phyloP scores from a whole-genome alignment of 2,113 vertebrate species.

The Callopanchax toddi region DNA sequence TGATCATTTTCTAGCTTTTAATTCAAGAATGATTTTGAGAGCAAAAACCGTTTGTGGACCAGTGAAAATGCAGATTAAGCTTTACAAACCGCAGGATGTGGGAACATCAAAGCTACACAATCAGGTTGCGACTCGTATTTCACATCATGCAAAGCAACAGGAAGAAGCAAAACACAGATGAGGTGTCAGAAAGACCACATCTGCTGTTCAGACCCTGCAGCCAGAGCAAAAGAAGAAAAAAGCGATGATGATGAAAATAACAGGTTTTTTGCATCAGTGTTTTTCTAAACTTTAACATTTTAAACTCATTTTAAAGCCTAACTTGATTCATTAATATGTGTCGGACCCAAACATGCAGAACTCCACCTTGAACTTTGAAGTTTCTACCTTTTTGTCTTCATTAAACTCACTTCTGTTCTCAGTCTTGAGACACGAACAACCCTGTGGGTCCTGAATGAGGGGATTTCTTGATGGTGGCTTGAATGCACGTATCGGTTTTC shows the following conservation, averaged over 20 bases:
- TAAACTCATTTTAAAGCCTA: not conserved
- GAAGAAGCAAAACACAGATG: constrained; percentile 3
- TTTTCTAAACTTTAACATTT: not conserved
- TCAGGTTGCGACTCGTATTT: not conserved
- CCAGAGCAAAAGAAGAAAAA: too few relatives aligned
- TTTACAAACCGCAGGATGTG: not conserved
- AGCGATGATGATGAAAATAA: too few relatives aligned
- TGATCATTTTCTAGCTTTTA: not conserved
- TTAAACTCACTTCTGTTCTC: not conserved
- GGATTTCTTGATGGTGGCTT: not conserved
- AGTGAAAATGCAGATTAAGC: not conserved
- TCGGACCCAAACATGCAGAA: not conserved
- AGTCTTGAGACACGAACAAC: not conserved
- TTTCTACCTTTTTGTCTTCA: not conserved
- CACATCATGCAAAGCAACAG: not conserved
- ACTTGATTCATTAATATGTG: not conserved
- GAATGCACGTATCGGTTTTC: constrained; percentile 41
- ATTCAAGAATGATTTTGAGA: not conserved
- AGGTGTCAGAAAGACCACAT: not conserved
- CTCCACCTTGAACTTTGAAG: not conserved
- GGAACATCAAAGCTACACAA: not conserved
- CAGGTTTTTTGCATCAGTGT: too few relatives aligned
- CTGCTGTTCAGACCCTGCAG: not conserved
- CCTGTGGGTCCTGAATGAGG: not conserved
- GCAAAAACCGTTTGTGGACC: not conserved